Evolutionary conservation across 2,888 invertebrate species (phyloP).

Genomic region (Rhyacophila evoluta): DNA sequence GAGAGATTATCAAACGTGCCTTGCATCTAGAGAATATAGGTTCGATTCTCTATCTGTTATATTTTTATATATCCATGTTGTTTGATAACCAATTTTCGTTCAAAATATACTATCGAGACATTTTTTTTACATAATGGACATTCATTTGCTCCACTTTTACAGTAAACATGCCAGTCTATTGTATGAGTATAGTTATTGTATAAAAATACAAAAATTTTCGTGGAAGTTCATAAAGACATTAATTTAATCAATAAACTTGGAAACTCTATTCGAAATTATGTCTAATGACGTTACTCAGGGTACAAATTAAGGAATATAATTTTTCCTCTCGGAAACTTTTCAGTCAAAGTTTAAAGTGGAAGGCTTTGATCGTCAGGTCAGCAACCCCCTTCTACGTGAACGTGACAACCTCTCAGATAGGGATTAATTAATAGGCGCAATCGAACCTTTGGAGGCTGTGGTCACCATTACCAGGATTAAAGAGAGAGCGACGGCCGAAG

Average conservation of each 20-base stretch:
- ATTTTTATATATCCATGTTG: no score
- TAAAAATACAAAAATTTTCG: no score
- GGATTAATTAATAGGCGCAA: constrained; percentile 10
- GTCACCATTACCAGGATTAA: background rate
- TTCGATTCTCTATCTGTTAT: no score
- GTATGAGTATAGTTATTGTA: no score
- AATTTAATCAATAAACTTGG: background rate
- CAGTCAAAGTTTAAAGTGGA: background rate
- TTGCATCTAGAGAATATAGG: no score
- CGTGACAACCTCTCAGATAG: constrained; percentile 16
- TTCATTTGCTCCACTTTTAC: no score
- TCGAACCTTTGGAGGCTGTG: constrained; percentile 9
- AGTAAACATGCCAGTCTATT: no score
- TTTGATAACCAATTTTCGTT: no score
- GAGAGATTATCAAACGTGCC: no score
- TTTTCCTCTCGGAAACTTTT: constrained; percentile 10
- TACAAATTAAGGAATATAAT: background rate
- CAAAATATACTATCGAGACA: no score
- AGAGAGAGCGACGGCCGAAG: background rate
- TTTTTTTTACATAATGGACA: no score
- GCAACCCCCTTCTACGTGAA: background rate
- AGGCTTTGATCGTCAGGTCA: constrained; percentile 4
- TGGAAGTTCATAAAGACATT: background rate
- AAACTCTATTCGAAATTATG: background rate
- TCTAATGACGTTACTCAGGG: background rate